phyloP scores from a whole-genome alignment of 2,888 invertebrate species.

The Cotesia congregata region DNA sequence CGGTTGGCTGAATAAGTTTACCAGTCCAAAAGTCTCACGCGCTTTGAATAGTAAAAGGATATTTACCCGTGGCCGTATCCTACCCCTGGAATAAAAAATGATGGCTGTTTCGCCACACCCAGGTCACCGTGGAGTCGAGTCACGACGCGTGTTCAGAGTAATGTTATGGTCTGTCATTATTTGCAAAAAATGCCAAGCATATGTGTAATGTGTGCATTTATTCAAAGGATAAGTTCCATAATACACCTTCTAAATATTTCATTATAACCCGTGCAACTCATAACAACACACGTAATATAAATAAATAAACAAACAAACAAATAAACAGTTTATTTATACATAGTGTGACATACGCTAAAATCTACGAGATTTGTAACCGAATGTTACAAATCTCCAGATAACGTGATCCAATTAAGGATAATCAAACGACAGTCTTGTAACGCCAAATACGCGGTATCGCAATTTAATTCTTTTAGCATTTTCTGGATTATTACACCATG shows the following conservation, averaged over 20 bases:
- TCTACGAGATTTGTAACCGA: too few species aligned
- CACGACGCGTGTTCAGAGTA: slow-evolving; percentile 25
- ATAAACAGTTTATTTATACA: too few species aligned
- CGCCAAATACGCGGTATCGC: slow-evolving; percentile 39
- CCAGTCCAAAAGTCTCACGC: slow-evolving; percentile 30
- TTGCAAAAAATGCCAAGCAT: slow-evolving; percentile 1
- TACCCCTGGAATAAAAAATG: slow-evolving; percentile 38
- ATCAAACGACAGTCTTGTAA: slow-evolving; percentile 41
- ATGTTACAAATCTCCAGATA: slow-evolving; percentile 38
- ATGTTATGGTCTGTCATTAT: slow-evolving; percentile 17
- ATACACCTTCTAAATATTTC: slow-evolving; percentile 21
- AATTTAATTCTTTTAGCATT: slow-evolving; percentile 19
- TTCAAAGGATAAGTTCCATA: not conserved
- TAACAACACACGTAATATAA: too few species aligned
- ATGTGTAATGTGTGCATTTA: slow-evolving; percentile 18
- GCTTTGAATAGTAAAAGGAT: slow-evolving; percentile 33
- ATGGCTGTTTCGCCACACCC: slow-evolving; percentile 43
- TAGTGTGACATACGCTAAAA: not conserved
- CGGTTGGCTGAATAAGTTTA: not conserved
- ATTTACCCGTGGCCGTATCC: slow-evolving; percentile 31
- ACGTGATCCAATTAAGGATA: slow-evolving; percentile 57
- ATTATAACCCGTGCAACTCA: not conserved
- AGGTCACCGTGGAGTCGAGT: slow-evolving; percentile 36
- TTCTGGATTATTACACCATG: slow-evolving; percentile 21
- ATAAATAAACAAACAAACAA: too few species aligned